These are phyloP conservation scores for Pseudomyrmex cubaensis DNA, from an alignment of 1,140 invertebrate genomes.

Conservation along the genomic window DNA sequence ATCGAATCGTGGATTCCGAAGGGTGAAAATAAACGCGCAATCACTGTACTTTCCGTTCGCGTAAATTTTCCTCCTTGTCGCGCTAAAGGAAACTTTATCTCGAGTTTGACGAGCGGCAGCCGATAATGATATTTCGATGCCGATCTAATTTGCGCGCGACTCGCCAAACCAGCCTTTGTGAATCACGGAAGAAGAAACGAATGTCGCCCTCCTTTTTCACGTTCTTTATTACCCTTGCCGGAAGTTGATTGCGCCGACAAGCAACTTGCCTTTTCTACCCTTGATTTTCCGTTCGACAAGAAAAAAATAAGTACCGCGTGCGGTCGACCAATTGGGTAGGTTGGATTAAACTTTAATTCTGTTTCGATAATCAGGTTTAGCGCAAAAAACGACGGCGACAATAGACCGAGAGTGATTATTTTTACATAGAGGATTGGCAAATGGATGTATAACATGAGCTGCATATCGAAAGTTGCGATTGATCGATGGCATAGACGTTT, in stretches of 20 bases:
- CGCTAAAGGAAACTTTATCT: slow-evolving; percentile 13
- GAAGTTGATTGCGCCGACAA: slow-evolving; percentile 16
- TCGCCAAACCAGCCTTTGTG: slow-evolving; percentile 40
- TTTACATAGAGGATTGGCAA: slow-evolving; percentile 22
- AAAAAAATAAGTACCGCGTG: neutral
- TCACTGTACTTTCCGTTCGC: slow-evolving; percentile 11
- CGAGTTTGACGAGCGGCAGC: slow-evolving; percentile 17
- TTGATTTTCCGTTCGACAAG: neutral
- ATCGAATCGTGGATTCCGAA: slow-evolving; percentile 6
- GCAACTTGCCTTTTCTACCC: slow-evolving; percentile 44
- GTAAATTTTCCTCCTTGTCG: slow-evolving; percentile 11
- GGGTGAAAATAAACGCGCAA: slow-evolving; percentile 33
- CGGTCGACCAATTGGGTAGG: neutral
- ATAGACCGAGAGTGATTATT: slow-evolving; percentile 35
- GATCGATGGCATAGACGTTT: slow-evolving; percentile 36
- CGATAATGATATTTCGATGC: slow-evolving; percentile 72
- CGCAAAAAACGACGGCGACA: slow-evolving; percentile 8
- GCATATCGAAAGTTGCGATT: neutral
- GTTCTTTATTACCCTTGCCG: slow-evolving; percentile 58
- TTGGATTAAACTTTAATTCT: slow-evolving; percentile 38
- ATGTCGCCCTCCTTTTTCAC: slow-evolving; percentile 12
- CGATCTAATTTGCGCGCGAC: slow-evolving; percentile 75
- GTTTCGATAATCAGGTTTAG: slow-evolving; percentile 58
- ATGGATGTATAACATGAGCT: slow-evolving; percentile 30
- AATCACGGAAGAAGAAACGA: slow-evolving; percentile 57